Conservation (phyloP, 2,797 vertebrate genomes). For the Podargus strigoides region DNA sequence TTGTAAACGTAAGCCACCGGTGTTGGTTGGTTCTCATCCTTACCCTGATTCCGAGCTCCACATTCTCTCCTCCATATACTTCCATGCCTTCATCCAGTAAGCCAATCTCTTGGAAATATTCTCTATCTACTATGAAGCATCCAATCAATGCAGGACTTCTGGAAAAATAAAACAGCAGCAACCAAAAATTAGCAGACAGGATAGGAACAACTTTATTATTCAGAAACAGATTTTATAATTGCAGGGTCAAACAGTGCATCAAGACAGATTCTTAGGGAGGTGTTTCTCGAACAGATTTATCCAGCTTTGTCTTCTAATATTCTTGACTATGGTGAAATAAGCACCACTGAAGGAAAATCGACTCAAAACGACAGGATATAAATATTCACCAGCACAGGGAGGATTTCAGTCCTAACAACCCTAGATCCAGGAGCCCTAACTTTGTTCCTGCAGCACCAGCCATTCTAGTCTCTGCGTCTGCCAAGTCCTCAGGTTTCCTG, state of each 20-base stretch:
- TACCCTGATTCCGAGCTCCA: slow-evolving; percentile 96
- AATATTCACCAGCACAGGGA: not conserved
- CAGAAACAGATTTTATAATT: not conserved
- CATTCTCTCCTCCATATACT: slow-evolving; percentile 96
- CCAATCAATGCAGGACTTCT: slow-evolving; percentile 97
- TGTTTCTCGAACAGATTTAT: not conserved
- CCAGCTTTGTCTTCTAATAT: not conserved
- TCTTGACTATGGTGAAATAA: not conserved
- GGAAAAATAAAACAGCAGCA: slow-evolving; percentile 15
- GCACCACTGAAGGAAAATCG: not conserved
- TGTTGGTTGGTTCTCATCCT: slow-evolving; percentile 57
- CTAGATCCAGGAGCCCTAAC: not conserved
- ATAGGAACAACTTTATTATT: not conserved
- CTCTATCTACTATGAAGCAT: slow-evolving; percentile 95
- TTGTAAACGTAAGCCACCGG: not conserved
- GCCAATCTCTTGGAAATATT: slow-evolving; percentile 97
- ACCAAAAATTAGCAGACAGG: not conserved
- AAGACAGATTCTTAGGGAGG: not conserved
- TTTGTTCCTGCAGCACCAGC: not conserved
- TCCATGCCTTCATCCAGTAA: slow-evolving; percentile 98
- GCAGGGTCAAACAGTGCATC: not conserved
- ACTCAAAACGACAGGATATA: not conserved
- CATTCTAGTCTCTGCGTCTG: not conserved
- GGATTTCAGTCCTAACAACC: not conserved
- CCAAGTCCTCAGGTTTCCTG: not conserved